Base-by-base conservation (phyloP, 2,888 invertebrate genomes). In the Teinopalpus imperialis region DNA sequence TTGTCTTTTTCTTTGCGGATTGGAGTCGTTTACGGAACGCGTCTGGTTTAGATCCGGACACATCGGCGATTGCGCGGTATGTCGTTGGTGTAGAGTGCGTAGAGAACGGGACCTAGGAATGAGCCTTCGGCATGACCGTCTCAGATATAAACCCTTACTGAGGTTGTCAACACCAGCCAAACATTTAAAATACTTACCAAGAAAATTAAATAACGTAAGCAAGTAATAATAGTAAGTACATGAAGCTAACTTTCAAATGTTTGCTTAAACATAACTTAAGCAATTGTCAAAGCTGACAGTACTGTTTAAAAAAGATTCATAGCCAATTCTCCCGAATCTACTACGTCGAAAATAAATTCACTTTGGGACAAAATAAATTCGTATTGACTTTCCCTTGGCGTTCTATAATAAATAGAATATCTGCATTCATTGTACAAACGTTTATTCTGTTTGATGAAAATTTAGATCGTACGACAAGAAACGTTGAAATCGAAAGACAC, bases 391-490 rank as follows among this genome's bases (percentile, higher is more conserved):
- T 31, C 10, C 13, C 20, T 10, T 23, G 16, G 4, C 8, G 4
- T 24, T 24, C 16, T 18, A 8, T 6, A 20, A 32, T 16, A 41
- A 23, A 32, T 42, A 8, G 24, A 18, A 8, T 32, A 6, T 18
- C 14, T 41, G 2, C 26, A 42, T 26, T 16, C 10, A 32, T 10
- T 26, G n/a, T 32, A 24, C 14, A 12, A 14, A 35, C 5, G 12
- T 10, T 41, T 8, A 10, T 13, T 1, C 10, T 10, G 14, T 40
- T 9, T 40, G 16, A 29, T 41, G 30, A 41, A 41, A 10, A 13
- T 31, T 24, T 24, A 10, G 7, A 16, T 24, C 3, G 1, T 32
- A 13, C 23, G 24, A 14, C 1, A 7, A 5, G 21, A 31, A 23
- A 14, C 14, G 18, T 4, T 18, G 3, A 8, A 29, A 12, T 20